Conservation (phyloP, 1,140 invertebrate genomes). For the Eriocheir sinensis region DNA sequence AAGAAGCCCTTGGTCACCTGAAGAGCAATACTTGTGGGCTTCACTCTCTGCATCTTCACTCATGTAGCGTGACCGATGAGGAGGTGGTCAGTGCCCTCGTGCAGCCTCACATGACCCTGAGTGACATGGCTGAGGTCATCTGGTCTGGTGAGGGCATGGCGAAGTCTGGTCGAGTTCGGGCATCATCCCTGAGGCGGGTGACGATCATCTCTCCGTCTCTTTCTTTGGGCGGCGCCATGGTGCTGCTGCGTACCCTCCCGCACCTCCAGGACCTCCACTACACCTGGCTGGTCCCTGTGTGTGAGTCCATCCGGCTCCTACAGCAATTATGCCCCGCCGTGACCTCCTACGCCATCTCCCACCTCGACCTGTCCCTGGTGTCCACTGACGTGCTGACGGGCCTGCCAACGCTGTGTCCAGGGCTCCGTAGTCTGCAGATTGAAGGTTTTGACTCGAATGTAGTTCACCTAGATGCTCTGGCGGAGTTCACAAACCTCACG, state of each 20-base stretch:
- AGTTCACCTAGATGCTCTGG: background rate
- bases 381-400: background rate
- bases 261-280: slow-evolving; percentile 23
- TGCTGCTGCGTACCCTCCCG: background rate
- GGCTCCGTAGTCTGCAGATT: slow-evolving; percentile 3
- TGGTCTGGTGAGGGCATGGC: background rate
- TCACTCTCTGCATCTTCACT: slow-evolving; percentile 3
- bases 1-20: background rate
- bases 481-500: background rate
- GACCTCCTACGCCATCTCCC: slow-evolving; percentile 31
- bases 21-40: background rate
- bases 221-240: background rate
- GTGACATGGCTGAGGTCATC: background rate
- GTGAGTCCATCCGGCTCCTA: background rate
- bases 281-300: slow-evolving; percentile 34
- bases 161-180: background rate
- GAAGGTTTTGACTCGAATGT: background rate
- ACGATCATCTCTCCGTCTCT: background rate
- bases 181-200: background rate
- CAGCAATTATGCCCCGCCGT: background rate
- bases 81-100: slow-evolving; percentile 6
- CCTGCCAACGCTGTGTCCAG: background rate
- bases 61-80: background rate
- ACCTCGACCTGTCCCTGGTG: slow-evolving; percentile 16
- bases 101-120: background rate